Conservation (phyloP, 2,888 invertebrate genomes). For the Drosophila falleni region DNA sequence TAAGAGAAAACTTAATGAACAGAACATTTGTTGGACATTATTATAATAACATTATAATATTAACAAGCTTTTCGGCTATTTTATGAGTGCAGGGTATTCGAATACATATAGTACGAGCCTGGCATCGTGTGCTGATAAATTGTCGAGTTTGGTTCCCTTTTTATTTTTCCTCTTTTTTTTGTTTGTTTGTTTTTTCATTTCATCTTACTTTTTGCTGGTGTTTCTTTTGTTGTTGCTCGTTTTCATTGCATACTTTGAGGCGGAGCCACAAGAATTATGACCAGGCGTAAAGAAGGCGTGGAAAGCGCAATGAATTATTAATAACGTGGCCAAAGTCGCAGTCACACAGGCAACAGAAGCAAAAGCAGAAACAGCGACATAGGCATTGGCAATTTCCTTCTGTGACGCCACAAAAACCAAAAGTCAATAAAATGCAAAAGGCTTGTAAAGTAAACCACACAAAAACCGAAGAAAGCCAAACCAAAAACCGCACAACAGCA, state of each 20-base stretch:
- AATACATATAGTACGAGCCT: conserved; percentile 1
- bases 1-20: too few species aligned
- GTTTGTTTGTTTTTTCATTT: conserved; percentile 16
- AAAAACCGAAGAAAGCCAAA: conserved; percentile 24
- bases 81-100: conserved; percentile 28
- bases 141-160: conserved; percentile 31
- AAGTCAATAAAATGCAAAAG: conserved; percentile 47
- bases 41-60: background rate
- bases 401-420: conserved; percentile 31
- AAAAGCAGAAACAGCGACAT: background rate
- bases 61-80: background rate
- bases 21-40: too few species aligned
- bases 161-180: conserved; percentile 2
- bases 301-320: conserved; percentile 79
- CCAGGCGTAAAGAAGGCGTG: conserved; percentile 62
- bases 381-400: background rate
- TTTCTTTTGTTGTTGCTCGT: conserved; percentile 17
- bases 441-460: conserved; percentile 33
- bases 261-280: conserved; percentile 70
- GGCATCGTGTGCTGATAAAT: conserved; percentile 56
- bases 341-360: conserved; percentile 8
- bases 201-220: conserved; percentile 6
- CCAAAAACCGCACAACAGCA: conserved; percentile 17
- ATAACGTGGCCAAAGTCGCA: conserved; percentile 47
- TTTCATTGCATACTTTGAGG: conserved; percentile 65